Evolutionary conservation across 2,888 invertebrate species (phyloP).

Genomic region (Tanypteryx hageni): DNA sequence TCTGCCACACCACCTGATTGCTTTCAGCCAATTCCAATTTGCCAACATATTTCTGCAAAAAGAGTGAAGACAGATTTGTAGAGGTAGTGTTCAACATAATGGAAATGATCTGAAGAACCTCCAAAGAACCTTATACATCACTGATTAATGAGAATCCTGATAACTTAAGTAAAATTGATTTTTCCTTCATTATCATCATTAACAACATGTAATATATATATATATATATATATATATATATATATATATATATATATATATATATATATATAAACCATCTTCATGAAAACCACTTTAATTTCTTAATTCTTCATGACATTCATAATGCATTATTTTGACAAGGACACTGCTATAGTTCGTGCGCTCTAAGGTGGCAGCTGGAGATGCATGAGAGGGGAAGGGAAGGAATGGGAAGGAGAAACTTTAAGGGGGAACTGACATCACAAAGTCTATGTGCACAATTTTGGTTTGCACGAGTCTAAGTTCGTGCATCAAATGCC

Average conservation of each 20-base stretch:
- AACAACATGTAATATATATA: background rate
- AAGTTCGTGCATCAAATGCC: too few species aligned
- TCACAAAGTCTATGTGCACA: too few species aligned
- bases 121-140: background rate
- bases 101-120: background rate
- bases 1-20: constrained; percentile 19
- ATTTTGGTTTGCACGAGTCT: too few species aligned
- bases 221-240: too few species aligned
- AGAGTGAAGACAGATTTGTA: background rate
- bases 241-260: background rate
- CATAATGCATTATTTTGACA: too few species aligned
- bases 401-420: too few species aligned
- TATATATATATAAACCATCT: background rate
- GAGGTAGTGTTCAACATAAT: background rate
- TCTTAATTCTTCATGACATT: background rate
- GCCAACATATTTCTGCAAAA: constrained; percentile 51
- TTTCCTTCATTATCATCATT: background rate
- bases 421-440: too few species aligned
- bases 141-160: background rate
- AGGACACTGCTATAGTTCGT: too few species aligned
- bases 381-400: too few species aligned
- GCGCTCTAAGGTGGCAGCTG: too few species aligned
- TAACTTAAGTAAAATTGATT: background rate
- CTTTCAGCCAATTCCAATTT: constrained; percentile 38
- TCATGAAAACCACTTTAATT: background rate